Percentiles rank a stretch among this genome's conserved stretches.
These are phyloP conservation scores for Plectrocnemia conspersa DNA, from an alignment of 1,140 invertebrate species.

Conservation along the genomic window DNA sequence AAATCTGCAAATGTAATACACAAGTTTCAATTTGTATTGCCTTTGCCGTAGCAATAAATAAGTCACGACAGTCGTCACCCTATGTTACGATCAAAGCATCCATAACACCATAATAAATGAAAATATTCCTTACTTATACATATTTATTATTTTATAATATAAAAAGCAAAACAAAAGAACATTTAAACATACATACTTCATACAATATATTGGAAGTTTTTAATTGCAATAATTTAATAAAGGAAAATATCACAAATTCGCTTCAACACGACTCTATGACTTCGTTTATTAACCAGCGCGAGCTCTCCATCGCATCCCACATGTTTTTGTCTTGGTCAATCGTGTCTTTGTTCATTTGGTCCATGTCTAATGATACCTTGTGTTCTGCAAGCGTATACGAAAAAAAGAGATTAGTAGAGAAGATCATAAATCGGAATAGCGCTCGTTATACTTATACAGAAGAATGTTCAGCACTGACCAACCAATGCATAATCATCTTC, in stretches of 20 bases:
- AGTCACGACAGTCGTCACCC: too few relatives aligned
- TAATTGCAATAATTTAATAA: slow-evolving; percentile 1
- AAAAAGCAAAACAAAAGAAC: too few relatives aligned
- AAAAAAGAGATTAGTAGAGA: background rate
- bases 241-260: slow-evolving; percentile 8
- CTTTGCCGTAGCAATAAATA: too few relatives aligned
- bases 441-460: background rate
- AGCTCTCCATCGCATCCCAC: slow-evolving; percentile 76
- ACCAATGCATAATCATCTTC: slow-evolving; percentile 61
- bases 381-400: slow-evolving; percentile 58
- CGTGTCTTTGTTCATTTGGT: slow-evolving; percentile 68
- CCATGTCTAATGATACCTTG: slow-evolving; percentile 64
- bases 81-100: too few relatives aligned
- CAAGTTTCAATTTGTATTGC: too few relatives aligned
- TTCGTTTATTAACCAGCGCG: slow-evolving; percentile 68
- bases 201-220: slow-evolving; percentile 7
- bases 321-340: slow-evolving; percentile 68
- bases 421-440: background rate
- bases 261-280: slow-evolving; percentile 49
- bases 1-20: too few relatives aligned
- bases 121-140: too few relatives aligned
- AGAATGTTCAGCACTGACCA: slow-evolving; percentile 43
- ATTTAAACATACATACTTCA: slow-evolving; percentile 3
- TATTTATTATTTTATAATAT: too few relatives aligned
- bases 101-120: too few relatives aligned